phyloP scores from a whole-genome alignment of 2,888 invertebrate species.

The Euplexia lucipara region DNA sequence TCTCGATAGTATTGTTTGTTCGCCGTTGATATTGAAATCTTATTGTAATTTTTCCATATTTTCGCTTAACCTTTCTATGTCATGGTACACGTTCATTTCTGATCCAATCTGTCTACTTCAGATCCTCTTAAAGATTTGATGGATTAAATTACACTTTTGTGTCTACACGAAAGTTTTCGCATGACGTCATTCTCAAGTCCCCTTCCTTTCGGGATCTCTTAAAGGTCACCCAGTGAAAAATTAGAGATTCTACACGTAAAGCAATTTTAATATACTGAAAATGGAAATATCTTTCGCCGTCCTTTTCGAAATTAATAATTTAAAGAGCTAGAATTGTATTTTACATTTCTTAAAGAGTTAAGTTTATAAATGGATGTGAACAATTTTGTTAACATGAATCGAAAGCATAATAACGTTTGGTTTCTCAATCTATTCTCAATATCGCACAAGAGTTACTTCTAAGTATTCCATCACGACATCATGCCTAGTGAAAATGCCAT shows the following conservation, averaged over 20 bases:
- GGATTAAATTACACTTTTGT: slow-evolving; percentile 33
- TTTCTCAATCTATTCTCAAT: slow-evolving; percentile 27
- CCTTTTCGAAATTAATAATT: slow-evolving; percentile 7
- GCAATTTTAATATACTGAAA: slow-evolving; percentile 19
- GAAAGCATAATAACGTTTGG: not conserved
- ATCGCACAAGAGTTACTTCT: slow-evolving; percentile 14
- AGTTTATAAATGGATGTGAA: not conserved
- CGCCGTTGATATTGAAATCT: slow-evolving; percentile 39
- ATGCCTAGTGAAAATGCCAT: slow-evolving; percentile 45
- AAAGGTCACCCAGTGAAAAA: slow-evolving; percentile 29
- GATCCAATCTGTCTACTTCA: slow-evolving; percentile 12
- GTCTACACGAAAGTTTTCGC: slow-evolving; percentile 21
- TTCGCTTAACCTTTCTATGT: slow-evolving; percentile 22
- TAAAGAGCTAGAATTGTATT: not conserved
- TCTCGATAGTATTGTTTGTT: slow-evolving; percentile 49
- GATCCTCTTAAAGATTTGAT: slow-evolving; percentile 19
- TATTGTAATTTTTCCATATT: slow-evolving; percentile 37
- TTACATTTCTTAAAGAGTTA: not conserved
- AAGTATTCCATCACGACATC: slow-evolving; percentile 21
- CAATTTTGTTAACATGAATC: not conserved
- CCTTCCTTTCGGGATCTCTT: slow-evolving; percentile 16
- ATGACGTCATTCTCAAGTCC: slow-evolving; percentile 24
- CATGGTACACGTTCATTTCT: slow-evolving; percentile 13
- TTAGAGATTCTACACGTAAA: slow-evolving; percentile 20
- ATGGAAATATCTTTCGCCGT: slow-evolving; percentile 2